Conservation (phyloP, 2,797 vertebrate genomes). For the Anas bahamensis region DNA sequence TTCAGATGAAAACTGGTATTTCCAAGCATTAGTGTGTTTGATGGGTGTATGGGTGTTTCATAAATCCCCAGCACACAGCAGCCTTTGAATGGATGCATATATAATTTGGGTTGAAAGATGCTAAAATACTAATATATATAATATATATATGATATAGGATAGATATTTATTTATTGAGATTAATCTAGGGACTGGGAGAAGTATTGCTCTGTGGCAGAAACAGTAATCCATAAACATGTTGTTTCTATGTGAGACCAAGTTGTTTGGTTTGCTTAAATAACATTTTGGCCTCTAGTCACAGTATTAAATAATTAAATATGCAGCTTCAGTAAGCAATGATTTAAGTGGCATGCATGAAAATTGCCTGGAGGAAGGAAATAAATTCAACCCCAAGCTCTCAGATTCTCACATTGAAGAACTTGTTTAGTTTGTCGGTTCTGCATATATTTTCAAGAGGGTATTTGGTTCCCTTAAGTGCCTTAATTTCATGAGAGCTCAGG, state of each 20-base stretch:
- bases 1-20: background rate
- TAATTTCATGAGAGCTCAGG: background rate
- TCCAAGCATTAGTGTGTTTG: background rate
- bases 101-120: background rate
- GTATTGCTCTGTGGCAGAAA: background rate
- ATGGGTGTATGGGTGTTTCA: background rate
- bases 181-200: background rate
- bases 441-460: conserved; percentile 4
- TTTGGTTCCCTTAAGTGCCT: conserved; percentile 18
- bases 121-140: background rate
- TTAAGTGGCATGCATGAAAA: conserved; percentile 63
- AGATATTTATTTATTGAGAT: background rate
- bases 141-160: background rate
- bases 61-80: background rate
- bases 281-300: conserved; percentile 65
- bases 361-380: conserved; percentile 70
- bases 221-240: conserved; percentile 37
- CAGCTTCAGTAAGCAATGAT: conserved; percentile 71
- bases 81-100: background rate
- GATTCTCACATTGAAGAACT: conserved; percentile 28
- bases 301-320: conserved; percentile 79
- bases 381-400: conserved; percentile 56
- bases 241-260: background rate
- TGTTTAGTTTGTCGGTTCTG: conserved; percentile 36
- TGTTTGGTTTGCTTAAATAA: conserved; percentile 50